Evolutionary conservation across 2,797 vertebrate species (phyloP).

Genomic region (Crenichthys baileyi): DNA sequence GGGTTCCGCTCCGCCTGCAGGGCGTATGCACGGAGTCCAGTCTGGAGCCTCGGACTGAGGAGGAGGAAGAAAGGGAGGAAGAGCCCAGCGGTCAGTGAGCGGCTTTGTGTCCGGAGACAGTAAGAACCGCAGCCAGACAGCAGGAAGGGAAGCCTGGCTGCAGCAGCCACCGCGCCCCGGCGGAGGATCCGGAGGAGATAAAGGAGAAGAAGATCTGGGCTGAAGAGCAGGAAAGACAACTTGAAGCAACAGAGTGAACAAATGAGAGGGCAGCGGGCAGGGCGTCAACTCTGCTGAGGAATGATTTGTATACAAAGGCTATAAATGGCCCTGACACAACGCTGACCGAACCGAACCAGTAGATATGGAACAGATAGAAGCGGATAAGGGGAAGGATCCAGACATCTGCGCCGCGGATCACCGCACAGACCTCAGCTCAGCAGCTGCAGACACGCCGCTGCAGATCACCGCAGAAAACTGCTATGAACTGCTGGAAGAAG

Average conservation of each 20-base stretch:
- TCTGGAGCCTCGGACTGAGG: neutral
- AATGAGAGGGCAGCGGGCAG: slow-evolving; percentile 49
- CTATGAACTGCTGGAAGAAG: slow-evolving; percentile 84
- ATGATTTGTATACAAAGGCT: slow-evolving; percentile 18
- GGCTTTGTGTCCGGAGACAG: slow-evolving; percentile 24
- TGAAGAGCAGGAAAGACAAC: slow-evolving; percentile 75
- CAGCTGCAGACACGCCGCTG: slow-evolving; percentile 79
- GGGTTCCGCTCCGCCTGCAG: slow-evolving; percentile 9
- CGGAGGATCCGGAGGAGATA: slow-evolving; percentile 34
- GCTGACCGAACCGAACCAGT: slow-evolving; percentile 2
- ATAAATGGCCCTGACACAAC: neutral
- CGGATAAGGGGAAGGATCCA: slow-evolving; percentile 71
- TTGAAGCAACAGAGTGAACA: slow-evolving; percentile 82
- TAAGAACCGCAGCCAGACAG: slow-evolving; percentile 10
- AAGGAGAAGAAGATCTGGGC: slow-evolving; percentile 64
- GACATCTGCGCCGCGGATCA: neutral
- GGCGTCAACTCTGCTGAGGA: slow-evolving; percentile 11
- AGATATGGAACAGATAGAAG: neutral
- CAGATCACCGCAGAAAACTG: slow-evolving; percentile 86
- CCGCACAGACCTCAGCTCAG: slow-evolving; percentile 82
- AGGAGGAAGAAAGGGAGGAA: slow-evolving; percentile 18
- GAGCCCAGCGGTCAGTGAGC: slow-evolving; percentile 18
- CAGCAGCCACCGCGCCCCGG: slow-evolving; percentile 34
- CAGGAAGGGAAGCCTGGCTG: slow-evolving; percentile 6
- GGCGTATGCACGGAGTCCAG: slow-evolving; percentile 36